phyloP scores from a whole-genome alignment of 2,888 invertebrate genomes.

The Dynastes grantii region DNA sequence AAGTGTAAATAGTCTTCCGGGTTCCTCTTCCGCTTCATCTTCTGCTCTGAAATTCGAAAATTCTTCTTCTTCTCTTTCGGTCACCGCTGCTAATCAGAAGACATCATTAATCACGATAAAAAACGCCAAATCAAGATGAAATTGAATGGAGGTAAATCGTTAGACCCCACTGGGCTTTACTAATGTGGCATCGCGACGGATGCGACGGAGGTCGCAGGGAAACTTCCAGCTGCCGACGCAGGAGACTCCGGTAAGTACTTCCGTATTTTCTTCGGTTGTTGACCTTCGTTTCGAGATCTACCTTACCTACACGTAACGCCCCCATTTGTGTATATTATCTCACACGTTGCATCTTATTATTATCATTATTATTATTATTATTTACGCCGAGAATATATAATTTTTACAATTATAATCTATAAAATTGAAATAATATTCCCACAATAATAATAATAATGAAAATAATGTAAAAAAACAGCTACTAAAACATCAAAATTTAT shows the following conservation, averaged over 20 bases:
- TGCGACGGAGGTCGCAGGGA: conserved; percentile 70
- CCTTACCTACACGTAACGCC: conserved; percentile 53
- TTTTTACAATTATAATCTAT: too few species aligned
- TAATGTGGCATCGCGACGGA: conserved; percentile 69
- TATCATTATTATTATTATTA: conserved; percentile 15
- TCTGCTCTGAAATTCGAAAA: background rate
- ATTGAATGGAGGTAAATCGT: conserved; percentile 58
- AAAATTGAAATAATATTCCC: background rate
- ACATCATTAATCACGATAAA: background rate
- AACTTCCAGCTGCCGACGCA: conserved; percentile 70
- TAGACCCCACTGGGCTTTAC: conserved; percentile 70
- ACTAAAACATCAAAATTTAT: too few species aligned
- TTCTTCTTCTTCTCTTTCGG: conserved; percentile 4
- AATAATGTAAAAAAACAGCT: too few species aligned
- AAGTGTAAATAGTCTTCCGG: conserved; percentile 42
- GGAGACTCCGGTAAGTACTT: conserved; percentile 69
- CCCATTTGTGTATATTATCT: conserved; percentile 43
- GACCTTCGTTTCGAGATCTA: conserved; percentile 53
- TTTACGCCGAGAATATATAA: background rate
- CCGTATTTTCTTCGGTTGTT: conserved; percentile 54
- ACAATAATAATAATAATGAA: too few species aligned
- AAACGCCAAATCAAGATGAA: conserved; percentile 50
- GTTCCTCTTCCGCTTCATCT: conserved; percentile 32
- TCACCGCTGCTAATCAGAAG: conserved; percentile 7
- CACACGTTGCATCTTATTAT: conserved; percentile 46